A percentile compares a stretch with the other conserved stretches of the same genome.
These are phyloP conservation scores for Solen grandis DNA, from an alignment of 1,140 invertebrate genomes.

Conservation along the genomic window DNA sequence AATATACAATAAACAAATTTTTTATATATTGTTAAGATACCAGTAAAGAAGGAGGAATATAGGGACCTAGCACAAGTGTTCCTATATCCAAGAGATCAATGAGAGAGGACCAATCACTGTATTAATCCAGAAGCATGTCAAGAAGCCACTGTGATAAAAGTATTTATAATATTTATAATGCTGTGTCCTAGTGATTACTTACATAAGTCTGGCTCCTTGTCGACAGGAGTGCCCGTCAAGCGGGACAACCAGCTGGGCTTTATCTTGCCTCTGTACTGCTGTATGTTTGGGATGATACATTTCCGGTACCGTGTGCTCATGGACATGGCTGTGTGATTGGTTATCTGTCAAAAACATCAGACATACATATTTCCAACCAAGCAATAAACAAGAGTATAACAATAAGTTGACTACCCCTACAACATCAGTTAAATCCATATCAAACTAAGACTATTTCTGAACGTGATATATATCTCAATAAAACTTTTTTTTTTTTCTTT, in stretches of 20 bases:
- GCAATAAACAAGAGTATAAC: too few species aligned
- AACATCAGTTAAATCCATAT: background rate
- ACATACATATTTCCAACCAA: background rate
- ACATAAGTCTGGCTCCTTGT: conserved; percentile 1
- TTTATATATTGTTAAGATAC: too few species aligned
- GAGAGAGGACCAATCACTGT: too few species aligned
- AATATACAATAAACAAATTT: too few species aligned
- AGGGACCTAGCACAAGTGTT: too few species aligned
- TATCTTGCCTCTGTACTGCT: background rate
- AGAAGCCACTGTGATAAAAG: too few species aligned
- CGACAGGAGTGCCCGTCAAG: background rate
- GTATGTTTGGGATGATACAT: conserved; percentile 20
- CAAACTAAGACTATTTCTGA: background rate
- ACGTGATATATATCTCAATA: background rate
- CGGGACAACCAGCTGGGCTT: background rate
- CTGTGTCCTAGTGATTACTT: too few species aligned
- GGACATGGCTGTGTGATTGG: conserved; percentile 16
- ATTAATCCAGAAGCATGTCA: too few species aligned
- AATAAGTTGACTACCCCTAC: background rate
- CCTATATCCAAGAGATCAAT: too few species aligned
- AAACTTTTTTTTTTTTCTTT: background rate
- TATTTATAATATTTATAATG: too few species aligned
- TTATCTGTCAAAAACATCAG: conserved; percentile 1
- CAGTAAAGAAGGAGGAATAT: too few species aligned
- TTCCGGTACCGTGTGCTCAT: conserved; percentile 36